Base-by-base conservation (phyloP, 1,140 invertebrate genomes). In the Antheraea mylitta region DNA sequence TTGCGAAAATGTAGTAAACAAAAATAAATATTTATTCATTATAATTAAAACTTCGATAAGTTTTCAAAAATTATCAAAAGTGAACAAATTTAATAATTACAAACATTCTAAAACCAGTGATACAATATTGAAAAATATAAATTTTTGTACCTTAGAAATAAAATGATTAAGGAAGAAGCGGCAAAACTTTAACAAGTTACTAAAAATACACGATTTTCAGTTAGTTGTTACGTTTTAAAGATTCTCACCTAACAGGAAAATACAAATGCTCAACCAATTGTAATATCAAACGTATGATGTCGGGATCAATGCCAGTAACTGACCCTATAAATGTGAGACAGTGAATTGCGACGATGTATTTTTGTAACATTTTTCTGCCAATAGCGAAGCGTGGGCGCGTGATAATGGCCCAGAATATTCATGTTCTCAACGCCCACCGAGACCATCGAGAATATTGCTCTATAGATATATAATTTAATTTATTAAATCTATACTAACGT, bases 351-450 rank as follows among this genome's bases (percentile, higher is more conserved):
- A 83, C 82, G 82, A 74, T 80, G 74, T 89, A 90, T 89, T 87
- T 89, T 82, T 75, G 79, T 84, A 85, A 83, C 81, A 86, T 89
- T 89, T 90, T 89, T 89, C 82, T 86, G 85, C 86, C 83, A 86
- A 89, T 87, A 85, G 81, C 78, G 76, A 42, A 70, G 75, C 81
- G 87, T 86, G 79, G 85, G 84, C 76, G 85, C 80, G 76, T 80
- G 83, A 86, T 83, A 86, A 87, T 85, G 75, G 77, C 79, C 81
- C 80, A 75, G 87, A 90, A 90, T 89, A 90, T 84, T 76, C 83
- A 82, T 82, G 86, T 79, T 89, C 83, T 85, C 74, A 68, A 69
- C 84, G 82, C 86, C 85, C 85, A 87, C 86, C 73, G 71, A 69
- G 72, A 78, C 77, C 74, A 84, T 82, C 79, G 75, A 83, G 80